Conservation (phyloP, 1,140 invertebrate species). For the Branchinecta lynchi region DNA sequence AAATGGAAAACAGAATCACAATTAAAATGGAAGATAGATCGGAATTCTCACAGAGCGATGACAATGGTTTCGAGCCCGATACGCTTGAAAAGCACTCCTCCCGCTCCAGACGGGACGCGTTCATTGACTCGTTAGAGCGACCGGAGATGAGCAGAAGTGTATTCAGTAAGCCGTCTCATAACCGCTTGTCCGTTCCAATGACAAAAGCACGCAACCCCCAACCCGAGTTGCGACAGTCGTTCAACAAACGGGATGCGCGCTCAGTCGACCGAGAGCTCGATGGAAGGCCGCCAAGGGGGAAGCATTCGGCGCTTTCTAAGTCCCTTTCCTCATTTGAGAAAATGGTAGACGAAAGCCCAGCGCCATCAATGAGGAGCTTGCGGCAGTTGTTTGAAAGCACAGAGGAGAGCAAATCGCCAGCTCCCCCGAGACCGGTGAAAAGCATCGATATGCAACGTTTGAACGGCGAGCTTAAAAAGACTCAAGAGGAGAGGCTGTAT, state of each 20-base stretch:
- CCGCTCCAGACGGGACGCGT: not conserved
- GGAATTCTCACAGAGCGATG: not conserved
- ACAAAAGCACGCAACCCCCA: not conserved
- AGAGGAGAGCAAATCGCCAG: not conserved
- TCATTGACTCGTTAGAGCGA: not conserved
- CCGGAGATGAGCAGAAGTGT: no score
- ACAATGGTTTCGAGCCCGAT: not conserved
- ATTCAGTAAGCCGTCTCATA: not conserved
- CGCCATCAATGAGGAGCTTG: not conserved
- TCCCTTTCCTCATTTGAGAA: not conserved
- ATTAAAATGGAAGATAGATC: not conserved
- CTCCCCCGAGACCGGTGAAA: not conserved
- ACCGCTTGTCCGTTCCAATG: not conserved
- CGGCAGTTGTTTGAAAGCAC: conserved; percentile 1
- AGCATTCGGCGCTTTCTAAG: not conserved
- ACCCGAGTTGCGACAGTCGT: no score
- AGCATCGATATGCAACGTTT: not conserved
- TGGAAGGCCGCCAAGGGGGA: not conserved
- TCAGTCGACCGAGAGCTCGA: not conserved
- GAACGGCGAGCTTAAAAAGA: not conserved
- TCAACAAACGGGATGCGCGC: not conserved
- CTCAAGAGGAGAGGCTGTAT: not conserved
- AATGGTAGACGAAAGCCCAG: not conserved
- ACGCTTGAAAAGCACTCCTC: not conserved
- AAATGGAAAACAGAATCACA: no score